Conservation (phyloP, 2,797 vertebrate genomes). For the Lycodopsis pacificus region DNA sequence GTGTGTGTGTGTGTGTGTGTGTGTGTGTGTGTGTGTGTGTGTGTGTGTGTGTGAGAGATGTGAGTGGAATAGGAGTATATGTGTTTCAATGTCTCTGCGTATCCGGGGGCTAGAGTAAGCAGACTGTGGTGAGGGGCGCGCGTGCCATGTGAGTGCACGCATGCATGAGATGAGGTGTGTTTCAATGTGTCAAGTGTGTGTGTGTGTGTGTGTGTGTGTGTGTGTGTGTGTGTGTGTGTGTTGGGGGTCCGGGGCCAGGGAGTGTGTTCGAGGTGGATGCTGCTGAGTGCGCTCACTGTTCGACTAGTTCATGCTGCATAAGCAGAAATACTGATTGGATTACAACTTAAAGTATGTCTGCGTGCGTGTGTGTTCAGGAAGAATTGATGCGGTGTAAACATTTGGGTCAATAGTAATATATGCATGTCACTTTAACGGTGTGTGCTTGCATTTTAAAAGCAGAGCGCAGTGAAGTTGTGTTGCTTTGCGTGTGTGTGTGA, state of each 20-base stretch:
- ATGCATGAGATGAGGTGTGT: constrained; percentile 10
- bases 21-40: constrained; percentile 17
- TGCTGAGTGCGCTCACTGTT: constrained; percentile 74
- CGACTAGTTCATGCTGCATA: constrained; percentile 67
- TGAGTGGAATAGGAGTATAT: constrained; percentile 22
- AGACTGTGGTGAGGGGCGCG: constrained; percentile 41
- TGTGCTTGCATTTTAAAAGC: constrained; percentile 49
- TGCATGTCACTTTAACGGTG: constrained; percentile 47
- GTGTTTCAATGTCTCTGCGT: constrained; percentile 41
- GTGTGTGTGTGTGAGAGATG: constrained; percentile 16
- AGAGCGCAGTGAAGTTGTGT: constrained; percentile 18
- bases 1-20: constrained; percentile 22
- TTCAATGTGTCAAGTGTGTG: neutral
- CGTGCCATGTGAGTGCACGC: constrained; percentile 9
- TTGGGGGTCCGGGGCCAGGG: constrained; percentile 15
- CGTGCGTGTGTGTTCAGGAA: constrained; percentile 34
- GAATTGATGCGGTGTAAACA: constrained; percentile 56
- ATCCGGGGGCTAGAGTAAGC: constrained; percentile 47
- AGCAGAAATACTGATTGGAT: constrained; percentile 75
- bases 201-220: neutral
- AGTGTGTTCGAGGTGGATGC: constrained; percentile 60
- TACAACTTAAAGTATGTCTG: constrained; percentile 58
- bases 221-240: constrained; percentile 1
- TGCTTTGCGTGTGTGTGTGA: constrained; percentile 17
- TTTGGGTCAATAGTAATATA: constrained; percentile 62